These are phyloP conservation scores for Drosophila planitibia DNA, from an alignment of 2,888 invertebrate genomes.

Conservation along the genomic window DNA sequence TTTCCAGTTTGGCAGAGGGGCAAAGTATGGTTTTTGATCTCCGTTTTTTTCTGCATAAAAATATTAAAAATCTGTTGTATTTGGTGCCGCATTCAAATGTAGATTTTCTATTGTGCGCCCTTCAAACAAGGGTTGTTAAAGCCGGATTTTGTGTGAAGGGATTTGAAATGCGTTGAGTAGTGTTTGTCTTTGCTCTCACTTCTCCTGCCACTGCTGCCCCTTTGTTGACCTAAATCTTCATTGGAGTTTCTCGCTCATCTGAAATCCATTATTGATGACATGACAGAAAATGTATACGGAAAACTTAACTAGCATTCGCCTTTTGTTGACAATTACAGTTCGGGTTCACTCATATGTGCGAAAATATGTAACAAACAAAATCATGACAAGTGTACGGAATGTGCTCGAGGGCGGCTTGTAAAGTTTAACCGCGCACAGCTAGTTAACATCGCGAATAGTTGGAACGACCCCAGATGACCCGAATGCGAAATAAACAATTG, in stretches of 20 bases:
- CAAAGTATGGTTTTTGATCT: slow-evolving; percentile 25
- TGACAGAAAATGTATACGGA: slow-evolving; percentile 56
- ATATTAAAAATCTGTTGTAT: slow-evolving; percentile 47
- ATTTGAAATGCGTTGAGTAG: slow-evolving; percentile 22
- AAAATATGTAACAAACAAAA: slow-evolving; percentile 54
- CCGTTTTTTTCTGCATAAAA: slow-evolving; percentile 40
- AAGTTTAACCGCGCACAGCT: slow-evolving; percentile 8
- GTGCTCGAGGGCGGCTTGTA: slow-evolving; percentile 30
- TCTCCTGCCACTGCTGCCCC: neutral
- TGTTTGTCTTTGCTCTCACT: slow-evolving; percentile 27
- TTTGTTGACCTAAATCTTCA: slow-evolving; percentile 55
- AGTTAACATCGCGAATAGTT: neutral
- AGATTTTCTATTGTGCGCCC: slow-evolving; percentile 57
- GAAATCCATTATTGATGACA: slow-evolving; percentile 69
- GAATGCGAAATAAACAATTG: slow-evolving; percentile 42
- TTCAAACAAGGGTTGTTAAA: slow-evolving; percentile 30
- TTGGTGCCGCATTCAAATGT: slow-evolving; percentile 61
- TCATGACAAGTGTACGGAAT: slow-evolving; percentile 45
- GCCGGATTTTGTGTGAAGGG: slow-evolving; percentile 1
- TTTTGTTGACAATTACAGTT: slow-evolving; percentile 61
- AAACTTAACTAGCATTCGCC: slow-evolving; percentile 49
- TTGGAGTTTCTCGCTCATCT: slow-evolving; percentile 19
- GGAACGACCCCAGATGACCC: slow-evolving; percentile 1
- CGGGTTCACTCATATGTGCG: slow-evolving; percentile 54
- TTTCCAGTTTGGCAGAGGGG: neutral